A percentile compares a stretch with the other conserved stretches of the same genome.
phyloP scores from a whole-genome alignment of 2,113 vertebrate species.

The Egretta garzetta region DNA sequence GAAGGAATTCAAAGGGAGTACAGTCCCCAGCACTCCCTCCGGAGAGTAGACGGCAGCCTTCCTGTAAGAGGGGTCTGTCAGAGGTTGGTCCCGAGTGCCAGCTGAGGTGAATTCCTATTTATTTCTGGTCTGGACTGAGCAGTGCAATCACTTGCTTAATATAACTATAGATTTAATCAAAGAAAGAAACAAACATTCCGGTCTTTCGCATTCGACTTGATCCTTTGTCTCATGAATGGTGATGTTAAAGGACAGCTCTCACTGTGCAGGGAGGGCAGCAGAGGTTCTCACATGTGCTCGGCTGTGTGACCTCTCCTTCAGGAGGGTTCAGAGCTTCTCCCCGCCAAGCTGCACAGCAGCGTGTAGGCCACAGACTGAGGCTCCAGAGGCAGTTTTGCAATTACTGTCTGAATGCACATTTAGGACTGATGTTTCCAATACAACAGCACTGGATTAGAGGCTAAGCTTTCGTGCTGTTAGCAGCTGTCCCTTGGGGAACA shows the following conservation, averaged over 20 bases:
- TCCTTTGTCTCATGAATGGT: background rate
- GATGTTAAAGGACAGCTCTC: background rate
- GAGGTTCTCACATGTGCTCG: background rate
- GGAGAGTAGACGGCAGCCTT: background rate
- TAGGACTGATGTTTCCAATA: background rate
- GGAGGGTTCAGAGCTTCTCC: background rate
- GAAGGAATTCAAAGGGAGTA: background rate
- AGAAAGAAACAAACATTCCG: background rate
- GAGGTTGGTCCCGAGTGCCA: background rate
- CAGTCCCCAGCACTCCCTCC: background rate
- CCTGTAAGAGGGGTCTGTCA: background rate
- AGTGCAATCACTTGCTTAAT: background rate
- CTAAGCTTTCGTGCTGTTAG: background rate
- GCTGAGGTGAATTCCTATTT: background rate
- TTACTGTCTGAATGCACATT: background rate
- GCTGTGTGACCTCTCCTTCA: background rate
- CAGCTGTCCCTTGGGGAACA: background rate
- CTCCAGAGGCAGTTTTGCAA: background rate
- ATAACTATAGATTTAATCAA: background rate
- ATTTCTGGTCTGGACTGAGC: background rate
- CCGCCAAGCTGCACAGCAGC: background rate
- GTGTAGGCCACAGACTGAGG: background rate
- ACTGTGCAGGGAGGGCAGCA: background rate
- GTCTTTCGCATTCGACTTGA: background rate
- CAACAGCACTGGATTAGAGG: background rate